These are phyloP conservation scores for Cryptophagus acutangulus DNA, from an alignment of 2,888 invertebrate species.

Conservation along the genomic window DNA sequence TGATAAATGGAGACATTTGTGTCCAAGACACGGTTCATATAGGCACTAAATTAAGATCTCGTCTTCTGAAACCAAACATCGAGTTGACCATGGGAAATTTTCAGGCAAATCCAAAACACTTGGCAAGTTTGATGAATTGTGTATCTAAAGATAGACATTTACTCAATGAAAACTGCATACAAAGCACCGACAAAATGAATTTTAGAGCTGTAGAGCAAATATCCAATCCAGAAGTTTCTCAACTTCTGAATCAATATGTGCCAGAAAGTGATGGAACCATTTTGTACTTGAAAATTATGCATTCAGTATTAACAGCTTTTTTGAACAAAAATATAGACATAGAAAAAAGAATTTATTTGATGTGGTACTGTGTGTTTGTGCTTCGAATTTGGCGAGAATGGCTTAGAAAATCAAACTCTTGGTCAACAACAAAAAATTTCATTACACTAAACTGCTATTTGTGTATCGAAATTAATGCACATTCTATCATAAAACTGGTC, in stretches of 20 bases:
- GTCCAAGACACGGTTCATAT: neutral
- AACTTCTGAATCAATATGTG: constrained; percentile 9
- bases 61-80: neutral
- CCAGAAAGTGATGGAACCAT: constrained; percentile 13
- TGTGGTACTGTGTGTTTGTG: constrained; percentile 17
- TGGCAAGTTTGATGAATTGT: constrained; percentile 4
- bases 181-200: constrained; percentile 17
- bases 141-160: constrained; percentile 15
- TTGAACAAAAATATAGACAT: constrained; percentile 7
- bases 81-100: constrained; percentile 9
- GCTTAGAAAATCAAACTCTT: constrained; percentile 6
- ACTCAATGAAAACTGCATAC: constrained; percentile 11
- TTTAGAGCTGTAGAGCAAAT: constrained; percentile 5
- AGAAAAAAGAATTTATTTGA: constrained; percentile 11
- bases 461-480: constrained; percentile 17
- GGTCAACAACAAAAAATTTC: constrained; percentile 14
- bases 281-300: constrained; percentile 18
- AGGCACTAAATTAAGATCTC: neutral
- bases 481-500: constrained; percentile 9
- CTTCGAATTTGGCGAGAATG: constrained; percentile 14
- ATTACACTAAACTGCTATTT: constrained; percentile 13
- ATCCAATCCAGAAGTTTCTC: constrained; percentile 8
- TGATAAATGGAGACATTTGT: neutral
- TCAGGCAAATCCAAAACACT: constrained; percentile 8
- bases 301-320: constrained; percentile 11